Conservation (phyloP, 1,140 invertebrate genomes). For the Drosophila dunni region DNA sequence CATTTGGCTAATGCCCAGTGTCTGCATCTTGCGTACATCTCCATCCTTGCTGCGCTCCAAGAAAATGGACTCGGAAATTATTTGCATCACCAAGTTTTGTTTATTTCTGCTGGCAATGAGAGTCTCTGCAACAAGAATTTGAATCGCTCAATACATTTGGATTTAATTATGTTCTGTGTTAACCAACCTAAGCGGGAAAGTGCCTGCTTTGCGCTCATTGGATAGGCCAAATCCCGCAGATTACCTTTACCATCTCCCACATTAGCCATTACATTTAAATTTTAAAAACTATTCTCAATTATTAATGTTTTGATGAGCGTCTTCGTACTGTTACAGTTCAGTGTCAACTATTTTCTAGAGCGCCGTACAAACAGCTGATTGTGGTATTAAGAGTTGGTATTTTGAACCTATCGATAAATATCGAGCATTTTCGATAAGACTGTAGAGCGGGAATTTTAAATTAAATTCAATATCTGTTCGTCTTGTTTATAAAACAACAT, state of each 20-base stretch:
- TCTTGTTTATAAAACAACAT: background rate
- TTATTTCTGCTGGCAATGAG: constrained; percentile 72
- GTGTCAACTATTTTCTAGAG: background rate
- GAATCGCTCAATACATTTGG: no score
- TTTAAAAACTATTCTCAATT: background rate
- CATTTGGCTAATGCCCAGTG: constrained; percentile 85
- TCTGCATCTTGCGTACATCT: constrained; percentile 63
- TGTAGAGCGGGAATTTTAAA: background rate
- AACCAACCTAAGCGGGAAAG: constrained; percentile 87
- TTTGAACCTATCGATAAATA: constrained; percentile 8
- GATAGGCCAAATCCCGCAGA: constrained; percentile 87
- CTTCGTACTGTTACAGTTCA: constrained; percentile 21
- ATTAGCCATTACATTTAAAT: constrained; percentile 47
- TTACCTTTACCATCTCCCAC: constrained; percentile 56
- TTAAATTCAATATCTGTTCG: no score
- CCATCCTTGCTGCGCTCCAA: constrained; percentile 87
- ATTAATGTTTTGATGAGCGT: background rate
- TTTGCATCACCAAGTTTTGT: constrained; percentile 87
- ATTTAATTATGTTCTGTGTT: background rate
- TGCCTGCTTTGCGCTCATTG: constrained; percentile 88
- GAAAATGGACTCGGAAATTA: constrained; percentile 93
- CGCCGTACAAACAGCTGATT: constrained; percentile 18
- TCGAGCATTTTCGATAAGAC: background rate
- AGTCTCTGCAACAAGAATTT: constrained; percentile 52
- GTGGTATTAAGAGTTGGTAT: background rate